phyloP scores from a whole-genome alignment of 2,888 invertebrate genomes.

The Nephrotoma flavescens region DNA sequence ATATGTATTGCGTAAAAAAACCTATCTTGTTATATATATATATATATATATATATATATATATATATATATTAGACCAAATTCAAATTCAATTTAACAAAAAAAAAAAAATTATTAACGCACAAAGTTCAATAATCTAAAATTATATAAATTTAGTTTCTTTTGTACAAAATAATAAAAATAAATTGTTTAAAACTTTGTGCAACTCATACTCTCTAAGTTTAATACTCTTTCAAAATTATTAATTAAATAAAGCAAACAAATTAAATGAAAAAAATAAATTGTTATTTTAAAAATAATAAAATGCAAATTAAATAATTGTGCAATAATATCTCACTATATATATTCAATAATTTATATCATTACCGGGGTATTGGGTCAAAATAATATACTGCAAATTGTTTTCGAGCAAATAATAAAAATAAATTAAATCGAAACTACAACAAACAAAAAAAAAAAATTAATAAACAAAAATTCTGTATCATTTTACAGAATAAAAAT shows the following conservation, averaged over 20 bases:
- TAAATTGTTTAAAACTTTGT: neutral
- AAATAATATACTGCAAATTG: neutral
- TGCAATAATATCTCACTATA: neutral
- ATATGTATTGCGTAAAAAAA: neutral
- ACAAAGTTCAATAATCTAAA: neutral
- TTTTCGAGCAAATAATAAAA: neutral
- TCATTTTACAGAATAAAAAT: neutral
- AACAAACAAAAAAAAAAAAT: neutral
- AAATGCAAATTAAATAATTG: neutral
- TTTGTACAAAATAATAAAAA: neutral
- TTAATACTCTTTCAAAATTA: neutral
- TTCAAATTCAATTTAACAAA: neutral
- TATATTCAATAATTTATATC: neutral
- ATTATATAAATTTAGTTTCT: neutral
- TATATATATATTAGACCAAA: neutral
- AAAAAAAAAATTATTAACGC: neutral
- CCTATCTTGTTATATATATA: neutral
- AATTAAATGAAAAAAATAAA: neutral
- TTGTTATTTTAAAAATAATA: neutral
- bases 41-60: neutral
- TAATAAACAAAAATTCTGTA: neutral
- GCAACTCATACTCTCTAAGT: neutral
- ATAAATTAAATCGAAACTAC: neutral
- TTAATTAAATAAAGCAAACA: neutral
- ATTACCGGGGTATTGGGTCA: neutral